These are phyloP conservation scores for Lasiurus borealis DNA, from an alignment of 2,113 vertebrate genomes.

Conservation along the genomic window DNA sequence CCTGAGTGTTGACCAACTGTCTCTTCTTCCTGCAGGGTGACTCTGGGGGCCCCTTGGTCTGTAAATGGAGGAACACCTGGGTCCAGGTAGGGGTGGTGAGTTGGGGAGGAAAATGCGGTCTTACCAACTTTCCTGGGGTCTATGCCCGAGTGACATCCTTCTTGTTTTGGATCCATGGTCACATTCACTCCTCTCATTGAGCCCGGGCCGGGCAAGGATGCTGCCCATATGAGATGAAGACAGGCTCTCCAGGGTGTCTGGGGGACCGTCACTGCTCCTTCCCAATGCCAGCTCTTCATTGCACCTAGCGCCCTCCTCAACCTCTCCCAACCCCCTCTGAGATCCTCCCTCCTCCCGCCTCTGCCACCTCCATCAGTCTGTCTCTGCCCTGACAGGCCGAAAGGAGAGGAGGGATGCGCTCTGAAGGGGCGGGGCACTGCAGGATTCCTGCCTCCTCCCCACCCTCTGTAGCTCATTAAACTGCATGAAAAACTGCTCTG, in stretches of 20 bases:
- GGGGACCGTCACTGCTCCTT: not conserved
- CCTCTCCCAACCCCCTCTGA: not conserved
- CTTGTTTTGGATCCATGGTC: rapidly evolving
- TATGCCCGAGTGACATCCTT: not conserved
- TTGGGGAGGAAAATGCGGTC: rapidly evolving
- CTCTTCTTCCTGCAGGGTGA: not conserved
- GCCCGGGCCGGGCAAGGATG: not conserved
- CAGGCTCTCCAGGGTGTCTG: not conserved
- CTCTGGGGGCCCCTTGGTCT: not conserved
- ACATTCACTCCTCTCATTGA: rapidly evolving
- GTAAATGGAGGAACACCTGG: not conserved
- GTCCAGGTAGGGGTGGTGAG: not conserved
- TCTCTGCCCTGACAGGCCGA: not conserved
- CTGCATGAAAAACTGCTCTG: not conserved
- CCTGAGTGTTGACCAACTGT: not conserved
- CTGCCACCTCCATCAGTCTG: not conserved
- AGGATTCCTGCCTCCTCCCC: not conserved
- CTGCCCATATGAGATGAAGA: not conserved
- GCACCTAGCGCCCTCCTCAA: not conserved
- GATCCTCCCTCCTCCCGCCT: not conserved
- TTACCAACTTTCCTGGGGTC: not conserved
- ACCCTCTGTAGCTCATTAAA: not conserved
- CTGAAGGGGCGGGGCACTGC: no score
- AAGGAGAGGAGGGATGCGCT: no score
- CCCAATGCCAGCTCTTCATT: not conserved